These are phyloP conservation scores for Barbus barbus DNA, from an alignment of 2,113 vertebrate species.

Conservation along the genomic window DNA sequence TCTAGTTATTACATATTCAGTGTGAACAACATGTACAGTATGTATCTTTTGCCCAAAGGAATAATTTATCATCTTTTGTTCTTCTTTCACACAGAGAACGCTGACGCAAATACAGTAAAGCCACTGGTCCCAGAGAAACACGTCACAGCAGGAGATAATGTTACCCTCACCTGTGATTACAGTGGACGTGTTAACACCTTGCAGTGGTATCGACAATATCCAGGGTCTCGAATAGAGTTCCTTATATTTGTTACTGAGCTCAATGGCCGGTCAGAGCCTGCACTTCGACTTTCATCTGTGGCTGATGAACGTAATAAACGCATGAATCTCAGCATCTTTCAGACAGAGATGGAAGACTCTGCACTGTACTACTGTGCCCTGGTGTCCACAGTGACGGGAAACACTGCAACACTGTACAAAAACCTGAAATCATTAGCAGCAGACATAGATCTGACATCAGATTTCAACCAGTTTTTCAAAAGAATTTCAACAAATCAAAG, in stretches of 20 bases:
- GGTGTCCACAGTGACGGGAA: slow-evolving; percentile 44
- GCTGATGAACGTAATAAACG: background rate
- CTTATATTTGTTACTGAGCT: slow-evolving; percentile 18
- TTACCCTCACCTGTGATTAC: slow-evolving; percentile 21
- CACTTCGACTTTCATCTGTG: background rate
- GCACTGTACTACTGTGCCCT: slow-evolving; percentile 53
- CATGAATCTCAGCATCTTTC: slow-evolving; percentile 37
- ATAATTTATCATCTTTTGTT: background rate
- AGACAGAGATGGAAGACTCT: slow-evolving; percentile 35
- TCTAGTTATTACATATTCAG: background rate
- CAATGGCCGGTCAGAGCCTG: background rate
- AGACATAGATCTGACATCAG: background rate
- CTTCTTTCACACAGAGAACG: background rate
- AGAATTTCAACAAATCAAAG: background rate
- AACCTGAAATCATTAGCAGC: background rate
- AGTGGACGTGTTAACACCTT: background rate
- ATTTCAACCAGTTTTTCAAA: background rate
- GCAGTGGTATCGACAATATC: slow-evolving; percentile 36
- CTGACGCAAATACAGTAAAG: background rate
- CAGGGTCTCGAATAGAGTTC: background rate
- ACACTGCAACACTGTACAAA: slow-evolving; percentile 35
- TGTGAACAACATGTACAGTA: background rate
- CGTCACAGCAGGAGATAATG: background rate
- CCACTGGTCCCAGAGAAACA: background rate
- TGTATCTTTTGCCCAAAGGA: background rate